Conservation (phyloP, 2,113 vertebrate species). For the Atractosteus spatula region DNA sequence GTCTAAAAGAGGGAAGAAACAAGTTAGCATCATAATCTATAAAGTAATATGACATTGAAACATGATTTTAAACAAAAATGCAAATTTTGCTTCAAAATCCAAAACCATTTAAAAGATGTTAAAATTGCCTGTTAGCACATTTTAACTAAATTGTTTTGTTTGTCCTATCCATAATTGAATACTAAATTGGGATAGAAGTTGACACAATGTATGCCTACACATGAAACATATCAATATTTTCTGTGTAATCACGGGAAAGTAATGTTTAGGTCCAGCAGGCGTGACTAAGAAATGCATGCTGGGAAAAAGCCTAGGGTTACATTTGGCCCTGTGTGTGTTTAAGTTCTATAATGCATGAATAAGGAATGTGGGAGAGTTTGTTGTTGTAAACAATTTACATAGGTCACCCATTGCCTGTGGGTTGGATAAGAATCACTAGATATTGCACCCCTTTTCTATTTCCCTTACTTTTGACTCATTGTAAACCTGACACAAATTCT, state of each 20-base stretch:
- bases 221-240: conserved; percentile 43
- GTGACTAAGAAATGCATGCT: conserved; percentile 46
- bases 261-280: conserved; percentile 68
- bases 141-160: no score
- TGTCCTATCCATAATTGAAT: no score
- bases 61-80: no score
- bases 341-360: conserved; percentile 24
- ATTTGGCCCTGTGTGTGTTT: neutral
- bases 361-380: conserved; percentile 18
- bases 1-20: no score
- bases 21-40: no score
- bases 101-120: no score
- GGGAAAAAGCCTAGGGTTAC: neutral
- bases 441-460: neutral
- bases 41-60: no score
- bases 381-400: conserved; percentile 23
- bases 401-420: conserved; percentile 18
- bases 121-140: no score
- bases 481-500: conserved; percentile 17
- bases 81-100: no score
- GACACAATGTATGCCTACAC: conserved; percentile 56
- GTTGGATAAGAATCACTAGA: neutral
- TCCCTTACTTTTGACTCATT: neutral
- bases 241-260: conserved; percentile 48
- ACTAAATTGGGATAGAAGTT: no score